Conservation (phyloP, 2,797 vertebrate species). For the Sebastes umbrosus region DNA sequence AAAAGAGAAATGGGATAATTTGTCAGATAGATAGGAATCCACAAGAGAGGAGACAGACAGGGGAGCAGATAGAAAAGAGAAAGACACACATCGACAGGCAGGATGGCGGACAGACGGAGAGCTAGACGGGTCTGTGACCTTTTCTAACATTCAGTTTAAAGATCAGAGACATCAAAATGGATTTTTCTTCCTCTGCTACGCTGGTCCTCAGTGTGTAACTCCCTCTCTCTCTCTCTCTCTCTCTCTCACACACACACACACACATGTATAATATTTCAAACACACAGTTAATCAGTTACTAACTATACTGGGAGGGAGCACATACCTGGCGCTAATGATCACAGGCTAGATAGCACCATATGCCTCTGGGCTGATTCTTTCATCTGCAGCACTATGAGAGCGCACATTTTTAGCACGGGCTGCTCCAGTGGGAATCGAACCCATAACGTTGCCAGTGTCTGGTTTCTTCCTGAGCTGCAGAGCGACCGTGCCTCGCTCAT, state of each 20-base stretch:
- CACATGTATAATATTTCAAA: neutral
- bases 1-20: no score
- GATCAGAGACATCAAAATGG: constrained; percentile 61
- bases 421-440: neutral
- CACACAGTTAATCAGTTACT: neutral
- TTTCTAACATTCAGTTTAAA: constrained; percentile 65
- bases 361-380: constrained; percentile 1
- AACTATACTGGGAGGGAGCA: neutral
- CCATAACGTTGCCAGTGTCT: neutral
- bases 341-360: neutral
- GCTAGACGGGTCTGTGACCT: constrained; percentile 48
- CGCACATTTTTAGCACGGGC: neutral
- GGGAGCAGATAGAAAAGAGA: constrained; percentile 2
- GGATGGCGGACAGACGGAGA: constrained; percentile 3
- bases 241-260: neutral
- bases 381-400: neutral
- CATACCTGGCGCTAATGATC: neutral
- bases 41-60: neutral
- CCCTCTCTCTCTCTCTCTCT: neutral
- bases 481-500: neutral
- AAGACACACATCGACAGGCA: neutral
- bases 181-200: constrained; percentile 17
- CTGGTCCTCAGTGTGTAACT: neutral
- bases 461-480: constrained; percentile 1
- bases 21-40: no score